Conservation (phyloP, 1,140 invertebrate genomes). For the Saxidomus purpurata region DNA sequence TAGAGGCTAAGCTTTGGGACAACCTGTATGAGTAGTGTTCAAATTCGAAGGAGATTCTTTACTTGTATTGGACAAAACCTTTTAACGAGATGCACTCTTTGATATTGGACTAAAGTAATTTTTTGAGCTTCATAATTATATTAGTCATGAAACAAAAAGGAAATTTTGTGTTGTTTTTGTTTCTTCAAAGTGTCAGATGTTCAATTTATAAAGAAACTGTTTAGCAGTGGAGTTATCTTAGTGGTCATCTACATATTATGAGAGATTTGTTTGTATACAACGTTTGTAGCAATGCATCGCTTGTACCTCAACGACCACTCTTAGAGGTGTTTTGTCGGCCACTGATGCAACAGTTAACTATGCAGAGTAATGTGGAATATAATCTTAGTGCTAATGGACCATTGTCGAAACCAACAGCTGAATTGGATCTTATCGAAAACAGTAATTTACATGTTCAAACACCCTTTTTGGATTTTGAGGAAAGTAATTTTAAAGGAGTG, state of each 20-base stretch:
- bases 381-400: neutral
- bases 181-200: too few relatives aligned
- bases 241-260: too few relatives aligned
- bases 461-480: neutral
- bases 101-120: neutral
- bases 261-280: too few relatives aligned
- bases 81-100: neutral
- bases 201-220: too few relatives aligned
- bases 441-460: neutral
- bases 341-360: neutral
- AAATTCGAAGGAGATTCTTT: neutral
- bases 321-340: too few relatives aligned
- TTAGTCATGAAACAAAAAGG: neutral
- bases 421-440: neutral
- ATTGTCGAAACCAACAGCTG: neutral
- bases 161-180: too few relatives aligned
- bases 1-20: too few relatives aligned
- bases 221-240: too few relatives aligned
- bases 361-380: neutral
- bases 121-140: neutral
- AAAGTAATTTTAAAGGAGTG: neutral
- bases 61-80: neutral
- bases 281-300: too few relatives aligned
- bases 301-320: too few relatives aligned
- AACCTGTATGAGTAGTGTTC: neutral